Percentiles rank a stretch among this genome's conserved stretches.
Conservation (phyloP, 2,113 vertebrate species). For the Gobiocypris rarus region DNA sequence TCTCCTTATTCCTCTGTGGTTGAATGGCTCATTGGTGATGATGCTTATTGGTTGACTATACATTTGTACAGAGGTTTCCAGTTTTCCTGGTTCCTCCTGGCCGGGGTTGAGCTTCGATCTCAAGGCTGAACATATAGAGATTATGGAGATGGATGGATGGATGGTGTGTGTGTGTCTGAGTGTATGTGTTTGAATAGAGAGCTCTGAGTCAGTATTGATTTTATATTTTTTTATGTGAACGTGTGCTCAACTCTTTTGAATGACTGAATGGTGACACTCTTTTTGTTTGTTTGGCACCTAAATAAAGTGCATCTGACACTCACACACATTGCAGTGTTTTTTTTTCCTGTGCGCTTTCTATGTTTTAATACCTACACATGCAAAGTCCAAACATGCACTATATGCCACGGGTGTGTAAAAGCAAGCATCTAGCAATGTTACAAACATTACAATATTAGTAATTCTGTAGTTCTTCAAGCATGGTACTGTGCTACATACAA, state of each 20-base stretch:
- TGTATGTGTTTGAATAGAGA: slow-evolving; percentile 61
- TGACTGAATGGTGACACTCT: slow-evolving; percentile 72
- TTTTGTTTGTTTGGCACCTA: slow-evolving; percentile 75
- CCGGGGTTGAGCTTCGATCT: slow-evolving; percentile 42
- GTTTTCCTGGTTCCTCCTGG: slow-evolving; percentile 58
- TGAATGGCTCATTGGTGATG: slow-evolving; percentile 4
- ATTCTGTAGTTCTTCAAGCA: too few species aligned
- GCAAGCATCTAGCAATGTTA: too few species aligned
- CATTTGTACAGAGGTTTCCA: slow-evolving; percentile 72
- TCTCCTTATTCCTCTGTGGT: slow-evolving; percentile 30
- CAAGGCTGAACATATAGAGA: slow-evolving; percentile 60
- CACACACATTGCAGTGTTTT: not conserved
- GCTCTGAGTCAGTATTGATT: slow-evolving; percentile 73
- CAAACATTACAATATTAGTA: too few species aligned
- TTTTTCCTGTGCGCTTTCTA: not conserved
- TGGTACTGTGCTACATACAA: too few species aligned
- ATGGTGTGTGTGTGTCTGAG: slow-evolving; percentile 54
- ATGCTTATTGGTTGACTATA: slow-evolving; percentile 64
- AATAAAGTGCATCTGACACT: slow-evolving; percentile 78
- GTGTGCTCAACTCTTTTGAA: slow-evolving; percentile 67
- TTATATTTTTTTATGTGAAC: slow-evolving; percentile 81
- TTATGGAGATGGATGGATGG: slow-evolving; percentile 49
- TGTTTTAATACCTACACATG: not conserved
- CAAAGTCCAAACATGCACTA: not conserved
- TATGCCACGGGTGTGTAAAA: too few species aligned